These are phyloP conservation scores for Ametastegia equiseti DNA, from an alignment of 2,888 invertebrate species.

Conservation along the genomic window DNA sequence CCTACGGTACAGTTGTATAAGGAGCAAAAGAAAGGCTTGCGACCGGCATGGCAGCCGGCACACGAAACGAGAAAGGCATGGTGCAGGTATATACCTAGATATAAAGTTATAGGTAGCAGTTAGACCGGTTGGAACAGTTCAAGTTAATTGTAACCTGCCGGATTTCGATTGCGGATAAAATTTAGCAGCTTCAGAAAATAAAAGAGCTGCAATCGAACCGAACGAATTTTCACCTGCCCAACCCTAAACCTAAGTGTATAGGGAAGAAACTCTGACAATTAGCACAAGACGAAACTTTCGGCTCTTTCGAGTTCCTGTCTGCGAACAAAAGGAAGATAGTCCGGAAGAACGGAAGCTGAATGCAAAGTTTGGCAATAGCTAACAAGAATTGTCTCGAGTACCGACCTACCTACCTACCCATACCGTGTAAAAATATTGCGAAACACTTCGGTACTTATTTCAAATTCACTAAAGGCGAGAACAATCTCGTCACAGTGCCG, in stretches of 20 bases:
- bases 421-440: neutral
- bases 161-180: constrained; percentile 43
- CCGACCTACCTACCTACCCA: too few relatives aligned
- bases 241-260: neutral
- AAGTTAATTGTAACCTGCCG: constrained; percentile 41
- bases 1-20: neutral
- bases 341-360: neutral
- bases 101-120: constrained; percentile 37
- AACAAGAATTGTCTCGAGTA: constrained; percentile 24
- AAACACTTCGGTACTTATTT: constrained; percentile 23
- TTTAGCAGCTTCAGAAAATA: constrained; percentile 23
- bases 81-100: neutral
- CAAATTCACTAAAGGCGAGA: constrained; percentile 13
- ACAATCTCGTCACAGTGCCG: neutral
- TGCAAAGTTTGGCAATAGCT: constrained; percentile 34
- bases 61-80: constrained; percentile 8
- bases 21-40: constrained; percentile 1
- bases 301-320: constrained; percentile 10
- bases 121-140: constrained; percentile 39
- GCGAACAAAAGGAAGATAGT: neutral
- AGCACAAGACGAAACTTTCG: constrained; percentile 8
- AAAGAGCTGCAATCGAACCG: constrained; percentile 19
- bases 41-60: constrained; percentile 21
- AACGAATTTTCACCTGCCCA: constrained; percentile 28
- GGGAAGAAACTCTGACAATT: constrained; percentile 20